Evolutionary conservation across 2,888 invertebrate genomes (phyloP).

Genomic region (Heliconius charithonia): DNA sequence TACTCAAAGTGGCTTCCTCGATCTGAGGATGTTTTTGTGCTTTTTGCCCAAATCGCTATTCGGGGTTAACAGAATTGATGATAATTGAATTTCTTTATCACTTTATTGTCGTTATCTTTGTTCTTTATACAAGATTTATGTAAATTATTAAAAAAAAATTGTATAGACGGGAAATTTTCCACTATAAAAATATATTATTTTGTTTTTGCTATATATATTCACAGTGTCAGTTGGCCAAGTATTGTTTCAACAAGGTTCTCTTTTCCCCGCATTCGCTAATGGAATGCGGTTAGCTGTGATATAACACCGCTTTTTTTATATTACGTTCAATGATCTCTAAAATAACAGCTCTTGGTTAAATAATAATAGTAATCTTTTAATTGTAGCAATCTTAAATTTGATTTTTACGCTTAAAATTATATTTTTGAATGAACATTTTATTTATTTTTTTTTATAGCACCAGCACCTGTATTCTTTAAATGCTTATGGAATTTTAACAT

Average conservation of each 20-base stretch:
- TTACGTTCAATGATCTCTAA: not conserved
- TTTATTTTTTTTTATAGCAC: too few species aligned
- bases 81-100: conserved; percentile 25
- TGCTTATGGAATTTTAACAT: too few species aligned
- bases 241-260: conserved; percentile 24
- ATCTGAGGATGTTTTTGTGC: conserved; percentile 1
- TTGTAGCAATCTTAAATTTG: too few species aligned
- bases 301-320: conserved; percentile 11
- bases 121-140: not conserved
- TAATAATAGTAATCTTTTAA: not conserved
- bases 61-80: conserved; percentile 27
- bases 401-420: too few species aligned
- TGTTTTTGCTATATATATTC: not conserved
- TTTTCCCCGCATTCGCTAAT: conserved; percentile 15
- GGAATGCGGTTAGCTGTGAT: conserved; percentile 22
- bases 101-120: conserved; percentile 12
- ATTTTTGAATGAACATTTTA: too few species aligned
- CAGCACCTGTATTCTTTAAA: too few species aligned
- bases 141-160: not conserved
- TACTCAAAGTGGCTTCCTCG: conserved; percentile 30
- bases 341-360: conserved; percentile 21
- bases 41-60: conserved; percentile 22
- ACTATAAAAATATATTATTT: too few species aligned
- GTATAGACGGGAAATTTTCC: not conserved
- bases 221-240: not conserved